phyloP scores from a whole-genome alignment of 1,140 invertebrate species.

The Leptoteleia sp. region DNA sequence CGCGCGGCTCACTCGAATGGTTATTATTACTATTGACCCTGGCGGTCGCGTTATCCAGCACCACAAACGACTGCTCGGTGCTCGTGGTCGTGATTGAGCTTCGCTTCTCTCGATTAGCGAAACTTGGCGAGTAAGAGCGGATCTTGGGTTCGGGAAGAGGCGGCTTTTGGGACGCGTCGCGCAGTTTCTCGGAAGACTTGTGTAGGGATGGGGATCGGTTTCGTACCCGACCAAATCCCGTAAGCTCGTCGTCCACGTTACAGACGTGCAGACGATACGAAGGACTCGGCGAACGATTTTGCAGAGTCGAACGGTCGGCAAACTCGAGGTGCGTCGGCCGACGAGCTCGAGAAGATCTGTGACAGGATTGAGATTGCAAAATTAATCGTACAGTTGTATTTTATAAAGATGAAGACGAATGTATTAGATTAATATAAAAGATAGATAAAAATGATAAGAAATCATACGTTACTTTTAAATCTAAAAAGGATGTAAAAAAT shows the following conservation, averaged over 20 bases:
- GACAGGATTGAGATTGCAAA: no score
- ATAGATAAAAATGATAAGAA: no score
- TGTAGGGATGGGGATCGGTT: conserved; percentile 62
- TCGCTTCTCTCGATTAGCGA: conserved; percentile 66
- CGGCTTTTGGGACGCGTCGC: conserved; percentile 42
- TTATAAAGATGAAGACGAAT: no score
- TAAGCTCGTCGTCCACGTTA: conserved; percentile 78
- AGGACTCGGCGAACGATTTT: conserved; percentile 77
- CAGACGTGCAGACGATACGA: conserved; percentile 79
- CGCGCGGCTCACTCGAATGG: conserved; percentile 21
- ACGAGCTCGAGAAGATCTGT: conserved; percentile 57
- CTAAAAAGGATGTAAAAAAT: neutral
- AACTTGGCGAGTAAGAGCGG: conserved; percentile 76
- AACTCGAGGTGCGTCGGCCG: conserved; percentile 67
- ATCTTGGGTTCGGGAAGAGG: conserved; percentile 59
- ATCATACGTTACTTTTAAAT: conserved; percentile 3
- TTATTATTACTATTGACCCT: conserved; percentile 45
- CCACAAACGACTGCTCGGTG: conserved; percentile 73
- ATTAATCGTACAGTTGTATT: no score
- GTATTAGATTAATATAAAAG: no score
- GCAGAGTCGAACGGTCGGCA: conserved; percentile 58
- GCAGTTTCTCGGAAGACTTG: conserved; percentile 68
- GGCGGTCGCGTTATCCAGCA: conserved; percentile 70
- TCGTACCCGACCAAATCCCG: conserved; percentile 71
- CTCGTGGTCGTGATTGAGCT: neutral